Evolutionary conservation across 2,888 invertebrate genomes (phyloP).

Genomic region (Ernsta delagoae): DNA sequence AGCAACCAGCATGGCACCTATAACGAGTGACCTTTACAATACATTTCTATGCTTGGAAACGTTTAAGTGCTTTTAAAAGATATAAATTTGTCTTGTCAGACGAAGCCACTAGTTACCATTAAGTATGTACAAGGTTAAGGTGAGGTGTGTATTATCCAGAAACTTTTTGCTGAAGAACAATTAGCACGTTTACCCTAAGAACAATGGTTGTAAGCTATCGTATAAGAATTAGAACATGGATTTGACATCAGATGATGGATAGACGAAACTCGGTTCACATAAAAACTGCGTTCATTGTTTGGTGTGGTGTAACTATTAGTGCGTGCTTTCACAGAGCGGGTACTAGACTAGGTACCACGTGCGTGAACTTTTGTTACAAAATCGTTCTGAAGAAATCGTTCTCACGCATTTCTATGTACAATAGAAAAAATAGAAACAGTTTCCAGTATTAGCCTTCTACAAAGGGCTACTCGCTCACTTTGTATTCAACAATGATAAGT

Average conservation of each 20-base stretch:
- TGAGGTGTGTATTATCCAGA: neutral
- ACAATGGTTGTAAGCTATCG: neutral
- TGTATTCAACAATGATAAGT: constrained; percentile 5
- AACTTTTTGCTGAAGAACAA: constrained; percentile 7
- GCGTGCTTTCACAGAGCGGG: constrained; percentile 1
- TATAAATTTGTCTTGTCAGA: neutral
- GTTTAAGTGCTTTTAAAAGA: neutral
- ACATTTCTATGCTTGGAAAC: constrained; percentile 16
- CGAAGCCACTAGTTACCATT: too few species aligned
- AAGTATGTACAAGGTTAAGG: neutral
- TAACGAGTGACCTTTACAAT: constrained; percentile 22
- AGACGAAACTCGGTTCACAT: constrained; percentile 19
- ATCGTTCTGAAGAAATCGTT: constrained; percentile 16
- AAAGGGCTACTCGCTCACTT: constrained; percentile 14
- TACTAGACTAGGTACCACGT: constrained; percentile 2
- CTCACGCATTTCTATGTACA: constrained; percentile 26
- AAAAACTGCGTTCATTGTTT: constrained; percentile 21
- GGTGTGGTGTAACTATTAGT: constrained; percentile 5
- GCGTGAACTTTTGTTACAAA: constrained; percentile 24
- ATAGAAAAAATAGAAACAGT: constrained; percentile 10
- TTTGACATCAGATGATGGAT: constrained; percentile 28
- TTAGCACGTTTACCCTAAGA: constrained; percentile 8
- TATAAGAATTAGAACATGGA: constrained; percentile 39
- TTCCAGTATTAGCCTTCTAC: constrained; percentile 1
- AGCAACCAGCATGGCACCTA: constrained; percentile 41